Evolutionary conservation across 2,888 invertebrate species (phyloP).

Genomic region (Macaria liturata): DNA sequence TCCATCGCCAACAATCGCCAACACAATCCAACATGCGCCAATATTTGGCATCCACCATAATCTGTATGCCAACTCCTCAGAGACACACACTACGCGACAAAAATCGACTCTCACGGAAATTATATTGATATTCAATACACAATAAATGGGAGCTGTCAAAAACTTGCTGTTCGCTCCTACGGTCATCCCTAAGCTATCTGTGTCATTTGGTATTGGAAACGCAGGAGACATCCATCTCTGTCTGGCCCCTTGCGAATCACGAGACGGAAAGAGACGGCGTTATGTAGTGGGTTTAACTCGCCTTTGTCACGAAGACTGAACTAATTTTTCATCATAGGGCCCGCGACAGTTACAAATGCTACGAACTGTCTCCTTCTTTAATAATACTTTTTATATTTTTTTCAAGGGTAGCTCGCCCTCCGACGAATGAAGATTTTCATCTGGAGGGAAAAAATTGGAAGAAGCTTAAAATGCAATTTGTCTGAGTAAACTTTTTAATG

Average conservation of each 20-base stretch:
- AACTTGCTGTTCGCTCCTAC: constrained; percentile 83
- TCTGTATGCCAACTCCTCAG: constrained; percentile 77
- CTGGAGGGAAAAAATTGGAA: constrained; percentile 68
- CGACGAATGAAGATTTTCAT: constrained; percentile 77
- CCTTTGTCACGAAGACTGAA: constrained; percentile 81
- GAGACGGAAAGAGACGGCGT: constrained; percentile 64
- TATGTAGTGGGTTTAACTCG: constrained; percentile 76
- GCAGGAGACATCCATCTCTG: constrained; percentile 58
- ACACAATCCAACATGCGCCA: constrained; percentile 52
- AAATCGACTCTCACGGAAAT: constrained; percentile 82
- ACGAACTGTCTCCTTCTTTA: constrained; percentile 84
- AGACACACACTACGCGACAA: constrained; percentile 74
- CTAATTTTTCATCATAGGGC: constrained; percentile 84
- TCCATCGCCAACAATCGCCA: constrained; percentile 65
- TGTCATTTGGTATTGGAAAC: constrained; percentile 82
- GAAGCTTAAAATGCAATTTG: constrained; percentile 75
- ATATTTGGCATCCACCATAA: constrained; percentile 80
- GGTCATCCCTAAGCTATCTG: constrained; percentile 84
- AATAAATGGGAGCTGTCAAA: constrained; percentile 83
- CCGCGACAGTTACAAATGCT: constrained; percentile 83
- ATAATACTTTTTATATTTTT: constrained; percentile 82
- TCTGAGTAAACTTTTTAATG: constrained; percentile 64
- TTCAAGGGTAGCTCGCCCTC: constrained; percentile 80
- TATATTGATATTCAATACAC: constrained; percentile 84
- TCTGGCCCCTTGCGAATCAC: constrained; percentile 45